These are phyloP conservation scores for Tribolium freemani DNA, from an alignment of 2,888 invertebrate species.

Conservation along the genomic window DNA sequence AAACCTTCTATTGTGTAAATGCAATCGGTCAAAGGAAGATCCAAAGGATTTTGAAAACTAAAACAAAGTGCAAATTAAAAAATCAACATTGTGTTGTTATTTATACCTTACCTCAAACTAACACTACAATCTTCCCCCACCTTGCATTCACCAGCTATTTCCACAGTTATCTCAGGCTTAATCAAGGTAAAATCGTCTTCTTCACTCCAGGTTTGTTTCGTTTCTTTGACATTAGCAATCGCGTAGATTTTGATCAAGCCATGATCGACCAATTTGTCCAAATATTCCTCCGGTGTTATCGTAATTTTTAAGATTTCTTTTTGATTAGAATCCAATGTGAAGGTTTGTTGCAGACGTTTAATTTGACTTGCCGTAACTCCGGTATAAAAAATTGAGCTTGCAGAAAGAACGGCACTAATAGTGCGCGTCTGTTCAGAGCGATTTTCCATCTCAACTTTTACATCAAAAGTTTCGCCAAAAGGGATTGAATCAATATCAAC, in stretches of 20 bases:
- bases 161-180: slow-evolving; percentile 77
- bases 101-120: slow-evolving; percentile 64
- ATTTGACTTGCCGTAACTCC: slow-evolving; percentile 77
- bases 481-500: slow-evolving; percentile 77
- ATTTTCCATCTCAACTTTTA: slow-evolving; percentile 75
- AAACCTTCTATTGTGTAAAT: slow-evolving; percentile 79
- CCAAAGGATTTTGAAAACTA: slow-evolving; percentile 79
- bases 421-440: slow-evolving; percentile 74
- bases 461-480: slow-evolving; percentile 77
- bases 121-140: slow-evolving; percentile 72
- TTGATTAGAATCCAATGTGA: slow-evolving; percentile 74
- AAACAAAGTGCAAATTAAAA: not conserved
- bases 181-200: slow-evolving; percentile 81
- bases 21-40: slow-evolving; percentile 75
- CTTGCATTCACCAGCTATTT: slow-evolving; percentile 72
- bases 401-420: slow-evolving; percentile 75
- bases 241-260: slow-evolving; percentile 80
- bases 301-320: slow-evolving; percentile 75
- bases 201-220: slow-evolving; percentile 81
- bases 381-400: slow-evolving; percentile 78
- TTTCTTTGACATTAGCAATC: slow-evolving; percentile 80
- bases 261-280: slow-evolving; percentile 79
- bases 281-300: slow-evolving; percentile 77
- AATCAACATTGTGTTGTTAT: not conserved
- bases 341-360: slow-evolving; percentile 74